Percentiles rank a stretch among this genome's conserved stretches.
Evolutionary conservation across 2,888 invertebrate genomes (phyloP).

Genomic region (Eupithecia exiguata): DNA sequence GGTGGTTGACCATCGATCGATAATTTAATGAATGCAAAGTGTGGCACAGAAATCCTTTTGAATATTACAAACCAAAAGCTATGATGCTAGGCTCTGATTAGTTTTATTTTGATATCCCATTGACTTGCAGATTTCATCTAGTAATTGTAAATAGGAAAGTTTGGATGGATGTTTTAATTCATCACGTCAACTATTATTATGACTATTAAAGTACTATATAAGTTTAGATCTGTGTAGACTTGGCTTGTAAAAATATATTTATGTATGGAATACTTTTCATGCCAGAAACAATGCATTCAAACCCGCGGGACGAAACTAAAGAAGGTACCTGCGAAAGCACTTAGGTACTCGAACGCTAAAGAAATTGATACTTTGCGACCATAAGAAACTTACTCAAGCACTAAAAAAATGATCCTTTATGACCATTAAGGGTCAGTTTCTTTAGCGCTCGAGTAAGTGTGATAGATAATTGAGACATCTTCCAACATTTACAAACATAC

Average conservation of each 20-base stretch:
- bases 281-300: background rate
- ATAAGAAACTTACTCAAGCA: background rate
- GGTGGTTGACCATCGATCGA: background rate
- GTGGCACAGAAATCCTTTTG: background rate
- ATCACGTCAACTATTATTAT: too few species aligned
- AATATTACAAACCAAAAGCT: background rate
- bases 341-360: background rate
- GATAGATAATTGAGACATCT: conserved; percentile 1
- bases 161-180: too few species aligned
- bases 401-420: background rate
- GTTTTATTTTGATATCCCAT: background rate
- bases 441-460: conserved; percentile 1
- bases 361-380: background rate
- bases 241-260: background rate
- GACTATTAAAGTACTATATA: too few species aligned
- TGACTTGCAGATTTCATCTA: background rate
- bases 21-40: background rate
- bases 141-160: too few species aligned
- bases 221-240: too few species aligned
- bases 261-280: background rate
- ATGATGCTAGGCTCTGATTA: background rate
- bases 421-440: background rate
- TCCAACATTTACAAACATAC: conserved; percentile 8
- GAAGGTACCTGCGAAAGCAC: background rate
- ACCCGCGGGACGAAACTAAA: background rate